Percentiles rank a stretch among this genome's conserved stretches.
Conservation (phyloP, 1,140 invertebrate genomes). For the Drosophila truncata region DNA sequence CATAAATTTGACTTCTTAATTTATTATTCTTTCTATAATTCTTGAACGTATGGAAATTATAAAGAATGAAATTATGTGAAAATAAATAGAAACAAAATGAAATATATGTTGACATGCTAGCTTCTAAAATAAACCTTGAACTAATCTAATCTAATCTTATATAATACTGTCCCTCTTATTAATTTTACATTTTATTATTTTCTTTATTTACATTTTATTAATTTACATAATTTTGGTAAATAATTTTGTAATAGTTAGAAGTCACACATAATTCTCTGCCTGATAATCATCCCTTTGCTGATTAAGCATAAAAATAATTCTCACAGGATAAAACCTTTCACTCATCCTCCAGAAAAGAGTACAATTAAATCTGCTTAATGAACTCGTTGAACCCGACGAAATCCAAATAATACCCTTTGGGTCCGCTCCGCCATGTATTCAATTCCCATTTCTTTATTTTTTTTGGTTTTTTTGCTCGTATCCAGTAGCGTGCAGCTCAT, state of each 20-base stretch:
- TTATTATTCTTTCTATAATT: background rate
- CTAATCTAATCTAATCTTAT: too few relatives aligned
- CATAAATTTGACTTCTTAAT: too few relatives aligned
- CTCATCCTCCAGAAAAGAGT: constrained; percentile 21
- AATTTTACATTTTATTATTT: background rate
- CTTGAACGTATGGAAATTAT: too few relatives aligned
- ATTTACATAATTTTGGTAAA: too few relatives aligned
- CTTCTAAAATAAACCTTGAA: too few relatives aligned
- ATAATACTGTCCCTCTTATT: too few relatives aligned
- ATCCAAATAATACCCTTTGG: constrained; percentile 68
- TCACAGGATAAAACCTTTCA: constrained; percentile 25
- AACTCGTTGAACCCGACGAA: constrained; percentile 72
- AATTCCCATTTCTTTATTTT: constrained; percentile 16
- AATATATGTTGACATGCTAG: too few relatives aligned
- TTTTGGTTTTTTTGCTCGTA: background rate
- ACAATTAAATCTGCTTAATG: constrained; percentile 80
- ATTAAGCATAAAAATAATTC: constrained; percentile 41
- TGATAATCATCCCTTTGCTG: background rate
- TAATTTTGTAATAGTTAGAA: background rate
- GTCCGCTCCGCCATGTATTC: constrained; percentile 25
- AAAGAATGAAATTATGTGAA: too few relatives aligned
- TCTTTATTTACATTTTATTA: too few relatives aligned
- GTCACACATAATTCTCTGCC: background rate
- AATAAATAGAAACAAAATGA: too few relatives aligned
- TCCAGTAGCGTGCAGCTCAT: constrained; percentile 61